Evolutionary conservation across 2,113 vertebrate species (phyloP), one percentile per base, ranked within the genome.

Genomic region (Micronisus gabar): DNA sequence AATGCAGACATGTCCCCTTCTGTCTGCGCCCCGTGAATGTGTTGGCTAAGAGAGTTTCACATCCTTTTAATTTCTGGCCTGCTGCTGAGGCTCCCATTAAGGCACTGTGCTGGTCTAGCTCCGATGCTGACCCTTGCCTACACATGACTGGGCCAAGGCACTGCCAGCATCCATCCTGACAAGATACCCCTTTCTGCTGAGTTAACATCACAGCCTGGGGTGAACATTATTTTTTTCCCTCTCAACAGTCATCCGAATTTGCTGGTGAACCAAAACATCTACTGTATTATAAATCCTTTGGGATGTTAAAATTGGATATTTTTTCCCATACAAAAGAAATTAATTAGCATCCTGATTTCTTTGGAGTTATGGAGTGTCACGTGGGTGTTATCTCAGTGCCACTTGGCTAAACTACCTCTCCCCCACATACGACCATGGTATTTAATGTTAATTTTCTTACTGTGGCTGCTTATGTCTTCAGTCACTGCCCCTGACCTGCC

Each of bases 11-110:
- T 47, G 48, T 72, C 58, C 40, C 36, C 29, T 84, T 73, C 47
- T 78, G 40, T 52, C 61, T 36, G 53, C 43, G 71, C 62, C 41
- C 43, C 0, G 0, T 2, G 48, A 59, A 26, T 0, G 0, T 0
- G 0, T 38, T 41, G 68, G 7, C 19, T 21, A 7, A 12, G 63
- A 9, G 5, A 34, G 25, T 12, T 40, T 40, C 48, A 18, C 45
- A 7, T 62, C 22, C 38, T 9, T 29, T 47, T 10, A 8, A 6
- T 2, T 26, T 36, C 67, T 61, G n/a, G 20, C 25, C 11, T 47
- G 30, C 58, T 94, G 48, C 62, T 40, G 87, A 43, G 82, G 55
- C 17, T 40, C 34, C 70, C 34, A 0, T 11, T 10, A 3, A 5
- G 43, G 48, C 14, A 1, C 21, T 3, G 23, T 9, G 58, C 48